A percentile compares a stretch with the other conserved stretches of the same genome.
Evolutionary conservation across 2,797 vertebrate genomes (phyloP).

Genomic region (Sternarchorhynchus goeldii): DNA sequence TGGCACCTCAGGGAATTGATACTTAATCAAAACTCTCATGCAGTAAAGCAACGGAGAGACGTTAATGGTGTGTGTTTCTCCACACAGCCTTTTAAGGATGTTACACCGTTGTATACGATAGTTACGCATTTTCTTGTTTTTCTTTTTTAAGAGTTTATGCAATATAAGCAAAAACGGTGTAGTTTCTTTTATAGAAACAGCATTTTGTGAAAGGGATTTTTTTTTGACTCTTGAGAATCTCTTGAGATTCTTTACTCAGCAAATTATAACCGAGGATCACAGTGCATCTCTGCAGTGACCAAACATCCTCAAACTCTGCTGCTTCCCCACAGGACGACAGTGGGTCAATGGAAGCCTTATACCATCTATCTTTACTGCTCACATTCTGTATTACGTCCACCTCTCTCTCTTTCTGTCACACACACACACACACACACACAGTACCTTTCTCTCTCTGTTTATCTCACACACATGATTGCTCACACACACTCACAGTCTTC

Average conservation of each 20-base stretch:
- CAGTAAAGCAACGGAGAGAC: conserved; percentile 40
- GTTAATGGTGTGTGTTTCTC: conserved; percentile 17
- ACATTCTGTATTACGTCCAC: not conserved
- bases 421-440: too few relatives aligned
- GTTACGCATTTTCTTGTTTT: conserved; percentile 22
- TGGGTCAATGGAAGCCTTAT: not conserved
- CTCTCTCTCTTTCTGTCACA: too few relatives aligned
- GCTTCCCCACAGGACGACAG: conserved; percentile 10
- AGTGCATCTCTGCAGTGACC: not conserved
- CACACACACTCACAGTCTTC: too few relatives aligned
- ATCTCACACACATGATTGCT: too few relatives aligned
- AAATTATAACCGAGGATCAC: not conserved
- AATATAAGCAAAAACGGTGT: conserved; percentile 15
- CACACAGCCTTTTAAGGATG: conserved; percentile 17
- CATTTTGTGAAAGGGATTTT: not conserved
- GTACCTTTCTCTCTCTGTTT: too few relatives aligned
- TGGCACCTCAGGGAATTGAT: conserved; percentile 45
- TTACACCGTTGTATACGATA: not conserved
- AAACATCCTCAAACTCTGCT: conserved; percentile 2
- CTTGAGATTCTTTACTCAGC: conserved; percentile 10
- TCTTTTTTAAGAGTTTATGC: conserved; percentile 17
- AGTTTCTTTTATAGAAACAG: conserved; percentile 14
- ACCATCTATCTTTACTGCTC: not conserved
- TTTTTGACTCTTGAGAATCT: not conserved
- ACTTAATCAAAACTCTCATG: conserved; percentile 50